Base-by-base conservation (phyloP, 2,888 invertebrate species). In the Tuberolachnus salignus region DNA sequence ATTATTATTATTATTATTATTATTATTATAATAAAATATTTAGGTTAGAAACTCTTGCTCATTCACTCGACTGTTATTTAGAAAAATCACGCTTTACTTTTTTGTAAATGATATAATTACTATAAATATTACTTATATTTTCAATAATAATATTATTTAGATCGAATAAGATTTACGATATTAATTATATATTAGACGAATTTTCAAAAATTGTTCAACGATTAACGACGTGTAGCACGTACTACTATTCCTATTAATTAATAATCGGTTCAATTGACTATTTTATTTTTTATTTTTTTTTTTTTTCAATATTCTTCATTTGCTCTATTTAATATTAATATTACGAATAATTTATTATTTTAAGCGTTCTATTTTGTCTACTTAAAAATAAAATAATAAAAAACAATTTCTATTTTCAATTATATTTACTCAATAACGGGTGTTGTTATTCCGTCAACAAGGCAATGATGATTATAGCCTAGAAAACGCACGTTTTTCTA, bases 311-410 rank as follows among this genome's bases (percentile, higher is more conserved):
- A 34, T 51, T 63, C 73, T 73, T 73, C 73, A 53, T 73, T 73
- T 73, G 73, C 73, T 73, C 63, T 73, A 63, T 73, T 34, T 61
- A 73, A 63, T 63, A 73, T 51, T 21, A 51, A 61, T 63, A 55
- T 63, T 42, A 61, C 34, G 1, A 34, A 34, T 34, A 66, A 23
- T 66, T 67, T 26, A 67, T 46, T 59, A 71, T 51, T 59, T 21
- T 78, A 78, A 78, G 57, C 75, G 49, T 69, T 78, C 75, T 78
- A 78, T 78, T 78, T 78, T 78, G 75, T 78, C 75, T 78, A 78
- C 57, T 78, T 57, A 57, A 57, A 34, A 34, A 34, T 4, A 34
- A 34, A 34, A 34, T 4, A 34, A 34, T 4, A 66, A 55, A 66
- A 73, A 75, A 75, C 19, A 26, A 57, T 75, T 66, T 66, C 66